These are phyloP conservation scores for Lithosia quadra DNA, from an alignment of 2,888 invertebrate species.

Conservation along the genomic window DNA sequence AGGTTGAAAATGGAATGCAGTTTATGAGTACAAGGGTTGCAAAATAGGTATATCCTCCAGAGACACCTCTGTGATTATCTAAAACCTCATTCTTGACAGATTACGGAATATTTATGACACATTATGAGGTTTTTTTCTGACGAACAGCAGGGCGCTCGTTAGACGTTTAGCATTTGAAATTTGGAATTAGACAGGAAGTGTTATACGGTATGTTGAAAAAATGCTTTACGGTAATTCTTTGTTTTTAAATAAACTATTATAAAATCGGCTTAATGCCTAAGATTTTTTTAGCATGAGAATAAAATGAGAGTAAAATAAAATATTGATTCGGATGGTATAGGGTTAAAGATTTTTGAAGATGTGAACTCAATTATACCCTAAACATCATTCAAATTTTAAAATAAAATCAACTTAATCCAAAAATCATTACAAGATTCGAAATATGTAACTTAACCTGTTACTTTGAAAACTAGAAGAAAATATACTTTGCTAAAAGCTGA, in stretches of 20 bases:
- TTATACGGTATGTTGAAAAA: constrained; percentile 56
- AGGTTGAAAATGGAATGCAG: constrained; percentile 28
- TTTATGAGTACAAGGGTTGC: constrained; percentile 28
- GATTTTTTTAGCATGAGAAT: no score
- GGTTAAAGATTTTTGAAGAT: no score
- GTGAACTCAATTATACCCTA: no score
- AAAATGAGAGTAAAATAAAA: no score
- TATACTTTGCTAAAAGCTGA: no score
- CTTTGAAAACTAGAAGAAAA: no score
- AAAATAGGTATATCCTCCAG: constrained; percentile 52
- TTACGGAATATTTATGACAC: constrained; percentile 77
- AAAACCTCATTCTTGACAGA: constrained; percentile 71
- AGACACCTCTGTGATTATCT: constrained; percentile 63
- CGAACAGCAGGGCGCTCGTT: constrained; percentile 59
- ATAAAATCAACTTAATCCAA: no score
- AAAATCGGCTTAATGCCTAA: no score
- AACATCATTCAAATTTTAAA: no score
- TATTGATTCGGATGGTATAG: no score
- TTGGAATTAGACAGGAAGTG: constrained; percentile 57
- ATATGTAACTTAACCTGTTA: no score
- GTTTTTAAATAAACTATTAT: background rate
- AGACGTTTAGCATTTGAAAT: constrained; percentile 53
- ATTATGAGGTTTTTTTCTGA: constrained; percentile 63
- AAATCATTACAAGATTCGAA: no score
- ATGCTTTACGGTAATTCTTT: background rate